Percentiles rank a stretch among this genome's conserved stretches.
Evolutionary conservation across 1,140 invertebrate genomes (phyloP).

Genomic region (Ooceraea biroi): DNA sequence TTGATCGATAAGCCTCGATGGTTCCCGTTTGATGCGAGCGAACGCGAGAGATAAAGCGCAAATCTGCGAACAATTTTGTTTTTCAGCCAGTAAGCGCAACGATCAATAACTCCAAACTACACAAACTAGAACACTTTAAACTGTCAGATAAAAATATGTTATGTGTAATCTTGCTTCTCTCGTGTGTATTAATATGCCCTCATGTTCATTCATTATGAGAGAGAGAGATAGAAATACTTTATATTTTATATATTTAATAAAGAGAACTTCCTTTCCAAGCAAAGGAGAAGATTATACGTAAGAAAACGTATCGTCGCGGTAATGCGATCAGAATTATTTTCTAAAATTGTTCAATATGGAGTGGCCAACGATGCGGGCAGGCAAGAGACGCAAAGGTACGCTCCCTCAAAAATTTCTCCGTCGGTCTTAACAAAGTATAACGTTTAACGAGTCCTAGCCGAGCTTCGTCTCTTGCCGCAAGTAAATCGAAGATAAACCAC

Average conservation of each 20-base stretch:
- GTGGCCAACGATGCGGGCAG: no score
- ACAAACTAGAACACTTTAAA: background rate
- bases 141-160: background rate
- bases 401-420: conserved; percentile 52
- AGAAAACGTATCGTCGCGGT: background rate
- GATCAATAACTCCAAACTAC: background rate
- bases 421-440: conserved; percentile 55
- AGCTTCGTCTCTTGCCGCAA: conserved; percentile 70
- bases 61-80: conserved; percentile 24
- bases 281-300: background rate
- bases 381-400: background rate
- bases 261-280: background rate
- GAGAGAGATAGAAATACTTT: background rate
- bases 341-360: background rate
- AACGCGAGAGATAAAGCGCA: conserved; percentile 17
- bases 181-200: background rate
- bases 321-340: conserved; percentile 28
- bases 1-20: conserved; percentile 47
- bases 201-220: background rate
- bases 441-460: conserved; percentile 62
- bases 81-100: background rate
- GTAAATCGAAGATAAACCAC: conserved; percentile 81
- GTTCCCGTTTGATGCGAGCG: conserved; percentile 11
- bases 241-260: background rate
- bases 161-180: background rate